Percentiles rank a stretch among this genome's conserved stretches.
Conservation (phyloP, 1,140 invertebrate species). For the Drosophila lacertosa region DNA sequence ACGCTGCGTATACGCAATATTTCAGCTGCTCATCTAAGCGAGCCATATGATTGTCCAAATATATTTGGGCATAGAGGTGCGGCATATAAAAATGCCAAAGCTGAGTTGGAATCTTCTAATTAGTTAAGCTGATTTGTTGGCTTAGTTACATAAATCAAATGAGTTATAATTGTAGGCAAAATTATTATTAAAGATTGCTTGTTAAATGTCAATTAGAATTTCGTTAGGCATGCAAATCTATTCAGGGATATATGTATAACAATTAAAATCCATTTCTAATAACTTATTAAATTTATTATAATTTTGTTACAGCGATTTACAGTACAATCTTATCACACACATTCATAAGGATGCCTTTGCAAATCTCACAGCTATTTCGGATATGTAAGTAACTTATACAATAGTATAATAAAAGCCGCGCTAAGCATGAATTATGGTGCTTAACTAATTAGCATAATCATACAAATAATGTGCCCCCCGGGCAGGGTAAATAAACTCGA, state of each 20-base stretch:
- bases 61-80: neutral
- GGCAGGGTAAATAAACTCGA: constrained; percentile 46
- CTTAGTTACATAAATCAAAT: neutral
- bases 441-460: constrained; percentile 64
- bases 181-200: too few species aligned
- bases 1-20: constrained; percentile 32
- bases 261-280: too few species aligned
- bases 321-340: constrained; percentile 76
- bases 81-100: neutral
- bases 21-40: constrained; percentile 1
- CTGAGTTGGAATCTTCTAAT: neutral
- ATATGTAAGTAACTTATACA: constrained; percentile 80
- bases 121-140: neutral
- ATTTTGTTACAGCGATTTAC: constrained; percentile 70
- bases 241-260: too few species aligned
- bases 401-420: constrained; percentile 8
- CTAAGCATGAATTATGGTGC: constrained; percentile 56
- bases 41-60: neutral
- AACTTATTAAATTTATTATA: neutral
- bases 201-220: too few species aligned
- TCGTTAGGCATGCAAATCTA: too few species aligned
- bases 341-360: constrained; percentile 80
- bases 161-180: too few species aligned
- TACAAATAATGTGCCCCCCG: constrained; percentile 37
- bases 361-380: constrained; percentile 61